Conservation (phyloP, 2,797 vertebrate genomes). For the Margarornis squamiger region DNA sequence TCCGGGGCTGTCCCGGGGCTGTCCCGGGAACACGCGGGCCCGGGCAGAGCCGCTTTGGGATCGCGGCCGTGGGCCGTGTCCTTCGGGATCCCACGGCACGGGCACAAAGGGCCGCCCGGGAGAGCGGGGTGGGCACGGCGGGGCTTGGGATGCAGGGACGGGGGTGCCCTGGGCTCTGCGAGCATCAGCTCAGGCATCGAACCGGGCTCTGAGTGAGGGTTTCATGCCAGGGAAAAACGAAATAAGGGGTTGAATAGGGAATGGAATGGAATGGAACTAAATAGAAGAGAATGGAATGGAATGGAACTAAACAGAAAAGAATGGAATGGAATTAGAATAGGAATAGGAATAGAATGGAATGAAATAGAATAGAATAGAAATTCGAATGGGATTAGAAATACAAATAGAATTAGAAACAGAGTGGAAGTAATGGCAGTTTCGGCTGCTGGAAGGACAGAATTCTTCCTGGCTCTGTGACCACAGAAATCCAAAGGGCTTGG, state of each 20-base stretch:
- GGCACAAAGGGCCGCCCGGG: not conserved
- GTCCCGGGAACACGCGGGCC: not conserved
- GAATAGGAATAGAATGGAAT: too few species aligned
- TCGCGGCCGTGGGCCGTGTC: not conserved
- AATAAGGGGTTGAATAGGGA: too few species aligned
- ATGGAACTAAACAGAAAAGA: not conserved
- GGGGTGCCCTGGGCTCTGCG: accelerated
- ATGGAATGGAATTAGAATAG: not conserved
- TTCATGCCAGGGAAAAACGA: accelerated
- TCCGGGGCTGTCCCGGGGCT: not conserved
- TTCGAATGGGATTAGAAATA: not conserved
- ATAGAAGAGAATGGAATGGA: not conserved
- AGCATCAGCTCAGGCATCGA: accelerated
- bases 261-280: too few species aligned
- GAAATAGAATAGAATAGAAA: not conserved
- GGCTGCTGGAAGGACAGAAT: not conserved
- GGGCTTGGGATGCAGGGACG: accelerated
- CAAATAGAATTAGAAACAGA: not conserved
- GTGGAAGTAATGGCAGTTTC: not conserved
- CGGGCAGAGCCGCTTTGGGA: not conserved
- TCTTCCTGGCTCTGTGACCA: not conserved
- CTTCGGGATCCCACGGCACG: not conserved
- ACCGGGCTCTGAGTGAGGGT: accelerated
- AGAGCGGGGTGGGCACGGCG: not conserved
- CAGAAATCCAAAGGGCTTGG: not conserved